These are phyloP conservation scores for Virgularia gustaviana DNA, from an alignment of 92 coral and sea anemone species.

Conservation along the genomic window DNA sequence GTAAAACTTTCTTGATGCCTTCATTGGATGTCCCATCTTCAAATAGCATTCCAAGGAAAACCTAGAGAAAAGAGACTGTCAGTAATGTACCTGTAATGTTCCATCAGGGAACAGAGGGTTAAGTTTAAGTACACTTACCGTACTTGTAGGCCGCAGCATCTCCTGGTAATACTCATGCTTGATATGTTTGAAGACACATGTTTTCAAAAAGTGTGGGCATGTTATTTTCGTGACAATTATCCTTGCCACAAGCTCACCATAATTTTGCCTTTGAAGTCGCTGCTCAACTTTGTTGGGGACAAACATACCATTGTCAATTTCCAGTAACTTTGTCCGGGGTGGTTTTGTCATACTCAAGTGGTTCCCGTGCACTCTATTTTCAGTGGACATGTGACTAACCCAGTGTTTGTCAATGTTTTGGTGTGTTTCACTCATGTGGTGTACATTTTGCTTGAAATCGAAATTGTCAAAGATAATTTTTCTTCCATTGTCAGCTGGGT, in stretches of 20 bases:
- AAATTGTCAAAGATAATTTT: conserved; percentile 64
- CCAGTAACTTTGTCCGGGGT: conserved; percentile 21
- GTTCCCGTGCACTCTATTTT: conserved; percentile 57
- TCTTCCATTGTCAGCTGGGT: conserved; percentile 34
- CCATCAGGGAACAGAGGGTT: background rate
- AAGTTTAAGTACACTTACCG: conserved; percentile 24
- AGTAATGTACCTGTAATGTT: background rate
- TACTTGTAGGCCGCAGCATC: conserved; percentile 44
- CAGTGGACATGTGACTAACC: conserved; percentile 50
- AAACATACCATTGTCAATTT: conserved; percentile 55
- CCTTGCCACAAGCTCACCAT: conserved; percentile 34
- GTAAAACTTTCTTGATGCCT: conserved; percentile 53
- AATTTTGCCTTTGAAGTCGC: conserved; percentile 55
- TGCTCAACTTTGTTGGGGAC: conserved; percentile 50
- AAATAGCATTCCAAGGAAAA: conserved; percentile 62
- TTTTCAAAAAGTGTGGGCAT: conserved; percentile 44
- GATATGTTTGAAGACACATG: conserved; percentile 41
- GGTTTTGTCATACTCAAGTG: conserved; percentile 42
- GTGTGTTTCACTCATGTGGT: conserved; percentile 51
- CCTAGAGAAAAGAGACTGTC: conserved; percentile 18
- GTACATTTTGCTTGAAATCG: conserved; percentile 57
- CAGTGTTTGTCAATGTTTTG: conserved; percentile 61
- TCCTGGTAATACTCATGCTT: conserved; percentile 53
- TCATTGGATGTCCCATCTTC: conserved; percentile 58
- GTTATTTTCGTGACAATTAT: conserved; percentile 49